Evolutionary conservation across 2,113 vertebrate genomes (phyloP).

Genomic region (Casuarius casuarius): DNA sequence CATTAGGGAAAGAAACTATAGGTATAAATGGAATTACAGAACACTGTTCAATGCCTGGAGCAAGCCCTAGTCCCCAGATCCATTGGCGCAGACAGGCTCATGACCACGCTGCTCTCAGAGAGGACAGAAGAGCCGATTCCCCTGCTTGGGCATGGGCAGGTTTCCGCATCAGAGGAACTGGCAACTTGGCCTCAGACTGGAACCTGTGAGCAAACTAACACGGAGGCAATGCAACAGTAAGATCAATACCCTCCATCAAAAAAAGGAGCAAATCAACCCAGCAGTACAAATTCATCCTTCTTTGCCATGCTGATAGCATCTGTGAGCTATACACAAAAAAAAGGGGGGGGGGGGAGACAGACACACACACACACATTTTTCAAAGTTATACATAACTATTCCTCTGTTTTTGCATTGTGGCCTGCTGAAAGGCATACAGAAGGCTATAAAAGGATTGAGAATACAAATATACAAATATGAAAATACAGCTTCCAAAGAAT

Average conservation of each 20-base stretch:
- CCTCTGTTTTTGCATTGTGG: neutral
- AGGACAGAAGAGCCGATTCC: neutral
- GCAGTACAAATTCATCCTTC: neutral
- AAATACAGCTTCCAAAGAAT: conserved; percentile 2
- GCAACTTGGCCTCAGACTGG: neutral
- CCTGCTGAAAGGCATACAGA: neutral
- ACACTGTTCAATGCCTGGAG: neutral
- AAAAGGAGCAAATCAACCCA: neutral
- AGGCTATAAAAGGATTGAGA: neutral
- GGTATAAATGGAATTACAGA: neutral
- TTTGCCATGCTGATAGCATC: fast-evolving
- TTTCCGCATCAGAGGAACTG: neutral
- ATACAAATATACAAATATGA: neutral
- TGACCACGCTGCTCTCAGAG: neutral
- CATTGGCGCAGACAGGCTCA: neutral
- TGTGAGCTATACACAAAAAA: neutral
- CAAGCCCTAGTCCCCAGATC: neutral
- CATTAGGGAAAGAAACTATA: neutral
- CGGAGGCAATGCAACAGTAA: neutral
- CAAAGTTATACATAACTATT: neutral
- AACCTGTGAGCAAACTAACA: neutral
- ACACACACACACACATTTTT: neutral
- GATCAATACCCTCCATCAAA: neutral
- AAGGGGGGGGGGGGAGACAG: no score
- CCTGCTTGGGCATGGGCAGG: neutral